A percentile compares a stretch with the other conserved stretches of the same genome.
Evolutionary conservation across 2,888 invertebrate genomes (phyloP).

Genomic region (Heliconius ethilla): DNA sequence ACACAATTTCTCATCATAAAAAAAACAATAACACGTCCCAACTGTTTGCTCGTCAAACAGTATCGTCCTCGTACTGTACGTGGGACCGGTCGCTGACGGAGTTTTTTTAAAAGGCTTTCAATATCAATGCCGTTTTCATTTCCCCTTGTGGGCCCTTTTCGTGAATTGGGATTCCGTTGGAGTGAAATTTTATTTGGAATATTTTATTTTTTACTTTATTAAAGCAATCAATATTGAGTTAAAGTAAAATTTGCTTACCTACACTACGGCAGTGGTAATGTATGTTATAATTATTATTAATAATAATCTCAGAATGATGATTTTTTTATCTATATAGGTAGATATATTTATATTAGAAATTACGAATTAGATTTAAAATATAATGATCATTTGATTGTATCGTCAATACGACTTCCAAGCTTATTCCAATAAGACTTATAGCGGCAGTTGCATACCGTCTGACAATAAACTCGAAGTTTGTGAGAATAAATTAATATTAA

Average conservation of each 20-base stretch:
- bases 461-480: background rate
- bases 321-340: too few relatives aligned
- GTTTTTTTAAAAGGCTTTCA: constrained; percentile 56
- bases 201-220: too few relatives aligned
- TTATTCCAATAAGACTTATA: background rate
- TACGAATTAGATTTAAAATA: too few relatives aligned
- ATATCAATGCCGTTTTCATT: constrained; percentile 68
- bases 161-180: constrained; percentile 54
- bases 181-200: background rate
- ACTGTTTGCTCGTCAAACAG: constrained; percentile 50
- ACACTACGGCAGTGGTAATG: too few relatives aligned
- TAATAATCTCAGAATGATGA: too few relatives aligned
- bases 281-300: too few relatives aligned
- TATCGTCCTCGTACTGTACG: constrained; percentile 50
- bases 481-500: background rate
- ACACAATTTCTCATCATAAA: constrained; percentile 25
- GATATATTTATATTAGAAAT: too few relatives aligned
- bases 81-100: constrained; percentile 48
- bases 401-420: too few relatives aligned
- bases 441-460: too few relatives aligned
- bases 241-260: too few relatives aligned
- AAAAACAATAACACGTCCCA: constrained; percentile 35
- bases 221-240: too few relatives aligned
- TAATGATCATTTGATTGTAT: too few relatives aligned
- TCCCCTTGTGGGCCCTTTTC: constrained; percentile 54